Evolutionary conservation across 2,888 invertebrate genomes (phyloP), one percentile per base, ranked within the genome.

Genomic region (Cheilosia urbana): DNA sequence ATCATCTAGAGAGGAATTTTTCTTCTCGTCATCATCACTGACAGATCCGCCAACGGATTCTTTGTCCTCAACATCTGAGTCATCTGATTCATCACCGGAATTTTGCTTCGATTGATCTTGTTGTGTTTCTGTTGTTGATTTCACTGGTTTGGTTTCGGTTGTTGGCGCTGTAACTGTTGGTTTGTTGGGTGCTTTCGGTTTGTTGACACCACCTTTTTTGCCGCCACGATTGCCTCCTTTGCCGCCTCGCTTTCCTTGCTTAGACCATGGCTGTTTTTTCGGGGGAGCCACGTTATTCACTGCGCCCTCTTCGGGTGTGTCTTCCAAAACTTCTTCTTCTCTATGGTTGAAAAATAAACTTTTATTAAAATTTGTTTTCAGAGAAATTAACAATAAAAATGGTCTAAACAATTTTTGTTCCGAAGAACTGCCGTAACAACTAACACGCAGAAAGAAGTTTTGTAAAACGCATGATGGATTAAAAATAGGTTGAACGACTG

Each of bases 251-350:
- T 90, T 94, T 92, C 92, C 95, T 94, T 90, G 94, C 94, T 91
- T 97, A 90, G 96, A 94, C 97, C 97, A 97, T 19, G 95, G 95
- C 11, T 97, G 96, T 90, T 96, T 94, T 90, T 96, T 96, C 1
- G 93, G 92, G 15, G 88, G 89, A 15, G 88, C 89, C 15, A 88
- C 76, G 24, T 88, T 88, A 7, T 84, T 88, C 9, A 82, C 82
- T 47, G 76, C 51, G n/a, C 78, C 90, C 93, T 91, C 89, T 90
- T 91, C 91, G 87, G 93, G 92, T 53, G 92, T 92, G 68, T 92
- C 92, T 76, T 92, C 91, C 4, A 87, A 89, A 2, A 66, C 82
- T 65, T 87, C 88, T 55, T 91, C 90, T 47, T 82, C 84, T 27
- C 87, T 93, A 17, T 91, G 53, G 6, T 9, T 17, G 42, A 34